Evolutionary conservation across 2,113 vertebrate genomes (phyloP), one percentile per base, ranked within the genome.

Genomic region (Porphyrio hochstetteri): DNA sequence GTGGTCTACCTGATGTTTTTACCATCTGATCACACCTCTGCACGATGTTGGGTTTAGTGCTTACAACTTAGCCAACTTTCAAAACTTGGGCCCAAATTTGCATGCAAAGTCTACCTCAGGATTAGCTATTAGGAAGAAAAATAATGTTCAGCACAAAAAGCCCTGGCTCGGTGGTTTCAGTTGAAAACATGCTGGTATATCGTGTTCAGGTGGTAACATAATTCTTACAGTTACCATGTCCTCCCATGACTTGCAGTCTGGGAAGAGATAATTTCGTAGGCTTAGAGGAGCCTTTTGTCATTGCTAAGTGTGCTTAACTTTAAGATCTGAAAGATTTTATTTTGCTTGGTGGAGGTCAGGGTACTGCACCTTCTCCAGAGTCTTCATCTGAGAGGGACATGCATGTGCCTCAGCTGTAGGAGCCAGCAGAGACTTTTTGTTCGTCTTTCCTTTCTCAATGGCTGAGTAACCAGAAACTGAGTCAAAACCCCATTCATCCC

Each of bases 1-100:
- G 10, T 79, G 55, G 21, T 70, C 16, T n/a, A 3, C 60, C 20
- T 72, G 53, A 4, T 15, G 29, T 61, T 31, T 21, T 31, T 71
- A 33, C 60, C 27, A 67, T 33, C 36, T 36, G 28, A 23, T 35
- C 3, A 1, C 35, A 25, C 29, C 46, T 60, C 69, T 42, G 36
- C 5, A 3, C 23, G 63, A 38, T 0, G 0, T 4, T 64, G 38
- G 9, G 3, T 84, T 90, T 20, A 56, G 60, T 33, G 53, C n/a
- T 63, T 71, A 16, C 12, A 87, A 12, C 23, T 87, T 67, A 21
- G 19, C 10, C 50, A 65, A 0, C 35, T 71, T 86, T 61, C 75
- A 65, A 21, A 77, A 17, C 10, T 40, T 72, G 36, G 68, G 40
- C 44, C 1, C 2, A n/a, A 9, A 5, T 78, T 74, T 61, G 69